A percentile compares a stretch with the other conserved stretches of the same genome.
phyloP scores from a whole-genome alignment of 92 coral and sea anemone genomes.

The Zoanthus sociatus region DNA sequence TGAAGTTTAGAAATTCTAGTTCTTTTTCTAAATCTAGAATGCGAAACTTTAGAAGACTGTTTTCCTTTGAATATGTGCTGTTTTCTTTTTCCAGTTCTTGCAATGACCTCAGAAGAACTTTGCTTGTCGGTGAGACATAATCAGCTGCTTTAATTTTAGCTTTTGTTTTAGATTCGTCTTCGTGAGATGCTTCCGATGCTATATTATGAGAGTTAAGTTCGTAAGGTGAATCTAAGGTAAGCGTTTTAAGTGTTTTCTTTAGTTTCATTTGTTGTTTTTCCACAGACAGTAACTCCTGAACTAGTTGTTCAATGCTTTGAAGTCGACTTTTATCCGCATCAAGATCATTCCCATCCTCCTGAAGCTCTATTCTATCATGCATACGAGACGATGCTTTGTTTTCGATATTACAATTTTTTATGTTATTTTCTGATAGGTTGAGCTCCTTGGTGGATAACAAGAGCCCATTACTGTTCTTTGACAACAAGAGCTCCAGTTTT shows the following conservation, averaged over 20 bases:
- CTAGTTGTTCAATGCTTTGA: slow-evolving; percentile 76
- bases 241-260: slow-evolving; percentile 50
- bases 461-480: not conserved
- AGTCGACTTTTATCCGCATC: slow-evolving; percentile 75
- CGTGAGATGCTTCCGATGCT: not conserved
- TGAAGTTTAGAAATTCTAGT: slow-evolving; percentile 67
- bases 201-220: not conserved
- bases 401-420: slow-evolving; percentile 3
- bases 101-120: slow-evolving; percentile 41
- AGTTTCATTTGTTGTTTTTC: slow-evolving; percentile 78
- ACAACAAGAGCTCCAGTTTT: slow-evolving; percentile 30
- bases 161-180: not conserved
- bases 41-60: slow-evolving; percentile 61
- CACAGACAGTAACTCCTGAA: slow-evolving; percentile 77
- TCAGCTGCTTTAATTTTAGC: not conserved
- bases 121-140: slow-evolving; percentile 21
- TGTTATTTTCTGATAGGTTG: not conserved
- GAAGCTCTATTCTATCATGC: slow-evolving; percentile 74
- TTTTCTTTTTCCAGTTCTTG: slow-evolving; percentile 70
- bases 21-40: slow-evolving; percentile 74
- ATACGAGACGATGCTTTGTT: slow-evolving; percentile 42
- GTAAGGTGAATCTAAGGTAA: not conserved
- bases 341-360: slow-evolving; percentile 71
- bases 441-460: not conserved
- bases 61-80: slow-evolving; percentile 64